A percentile compares a stretch with the other conserved stretches of the same genome.
phyloP scores from a whole-genome alignment of 2,113 vertebrate species.

The Pontoporia blainvillei region DNA sequence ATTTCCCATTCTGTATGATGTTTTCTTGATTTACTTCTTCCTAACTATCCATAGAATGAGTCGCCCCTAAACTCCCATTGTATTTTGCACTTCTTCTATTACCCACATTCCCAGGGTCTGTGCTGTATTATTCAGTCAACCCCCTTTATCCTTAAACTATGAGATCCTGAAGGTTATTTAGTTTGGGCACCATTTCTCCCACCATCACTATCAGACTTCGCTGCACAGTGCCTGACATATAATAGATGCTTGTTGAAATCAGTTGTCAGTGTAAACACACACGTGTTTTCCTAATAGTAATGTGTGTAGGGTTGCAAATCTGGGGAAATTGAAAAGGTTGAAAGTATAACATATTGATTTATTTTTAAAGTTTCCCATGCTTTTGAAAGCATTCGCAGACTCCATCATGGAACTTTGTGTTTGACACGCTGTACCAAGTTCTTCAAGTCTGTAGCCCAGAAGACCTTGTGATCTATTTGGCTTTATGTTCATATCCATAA shows the following conservation, averaged over 20 bases:
- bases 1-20: not conserved
- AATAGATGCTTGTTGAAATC: not conserved
- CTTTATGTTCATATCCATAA: not conserved
- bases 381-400: not conserved
- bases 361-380: not conserved
- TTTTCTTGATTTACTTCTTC: not conserved
- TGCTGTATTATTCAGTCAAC: not conserved
- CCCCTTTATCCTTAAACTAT: not conserved
- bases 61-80: not conserved
- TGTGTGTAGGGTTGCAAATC: not conserved
- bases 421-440: not conserved
- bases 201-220: not conserved
- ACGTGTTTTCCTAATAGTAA: not conserved
- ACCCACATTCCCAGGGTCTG: not conserved
- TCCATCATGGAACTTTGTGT: not conserved
- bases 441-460: not conserved
- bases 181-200: not conserved
- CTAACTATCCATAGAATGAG: not conserved
- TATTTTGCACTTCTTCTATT: not conserved
- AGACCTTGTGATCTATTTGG: not conserved
- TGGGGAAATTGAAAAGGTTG: not conserved
- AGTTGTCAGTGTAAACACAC: not conserved
- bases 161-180: not conserved
- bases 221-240: not conserved
- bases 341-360: not conserved